A percentile compares a stretch with the other conserved stretches of the same genome.
Evolutionary conservation across 2,888 invertebrate species (phyloP).

Genomic region (Metalampra italica): DNA sequence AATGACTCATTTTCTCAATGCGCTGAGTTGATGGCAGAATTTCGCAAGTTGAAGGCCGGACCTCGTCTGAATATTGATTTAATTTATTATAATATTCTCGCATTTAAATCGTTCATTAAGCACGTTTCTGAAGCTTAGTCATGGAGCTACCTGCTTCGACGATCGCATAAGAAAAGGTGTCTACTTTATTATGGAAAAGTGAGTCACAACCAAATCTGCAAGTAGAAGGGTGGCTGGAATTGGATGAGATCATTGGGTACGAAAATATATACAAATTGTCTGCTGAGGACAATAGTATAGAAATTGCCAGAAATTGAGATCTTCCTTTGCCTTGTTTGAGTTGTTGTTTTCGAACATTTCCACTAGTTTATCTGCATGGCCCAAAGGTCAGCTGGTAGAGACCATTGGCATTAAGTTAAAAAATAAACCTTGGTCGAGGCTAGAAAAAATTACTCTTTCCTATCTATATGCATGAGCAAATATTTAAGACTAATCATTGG

Average conservation of each 20-base stretch:
- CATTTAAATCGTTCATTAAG: conserved; percentile 12
- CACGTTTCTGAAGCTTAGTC: not conserved
- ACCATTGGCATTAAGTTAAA: no score
- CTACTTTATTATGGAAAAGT: not conserved
- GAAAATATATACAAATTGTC: not conserved
- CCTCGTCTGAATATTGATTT: conserved; percentile 7
- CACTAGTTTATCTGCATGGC: no score
- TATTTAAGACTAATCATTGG: no score
- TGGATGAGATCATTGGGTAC: not conserved
- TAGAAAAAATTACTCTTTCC: no score
- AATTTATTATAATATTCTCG: conserved; percentile 11
- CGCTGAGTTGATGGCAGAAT: conserved; percentile 11
- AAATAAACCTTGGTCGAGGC: no score
- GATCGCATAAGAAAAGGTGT: not conserved
- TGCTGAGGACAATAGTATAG: no score
- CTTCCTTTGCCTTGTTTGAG: no score
- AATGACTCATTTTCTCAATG: conserved; percentile 17
- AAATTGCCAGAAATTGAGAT: no score
- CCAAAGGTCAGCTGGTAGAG: no score
- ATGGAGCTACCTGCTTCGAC: not conserved
- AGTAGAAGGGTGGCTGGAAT: not conserved
- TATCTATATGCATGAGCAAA: no score
- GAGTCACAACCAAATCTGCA: not conserved
- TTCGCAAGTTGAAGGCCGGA: conserved; percentile 5
- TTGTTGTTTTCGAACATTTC: no score